Conservation (phyloP, 2,797 vertebrate species). For the Centroberyx gerrardi region DNA sequence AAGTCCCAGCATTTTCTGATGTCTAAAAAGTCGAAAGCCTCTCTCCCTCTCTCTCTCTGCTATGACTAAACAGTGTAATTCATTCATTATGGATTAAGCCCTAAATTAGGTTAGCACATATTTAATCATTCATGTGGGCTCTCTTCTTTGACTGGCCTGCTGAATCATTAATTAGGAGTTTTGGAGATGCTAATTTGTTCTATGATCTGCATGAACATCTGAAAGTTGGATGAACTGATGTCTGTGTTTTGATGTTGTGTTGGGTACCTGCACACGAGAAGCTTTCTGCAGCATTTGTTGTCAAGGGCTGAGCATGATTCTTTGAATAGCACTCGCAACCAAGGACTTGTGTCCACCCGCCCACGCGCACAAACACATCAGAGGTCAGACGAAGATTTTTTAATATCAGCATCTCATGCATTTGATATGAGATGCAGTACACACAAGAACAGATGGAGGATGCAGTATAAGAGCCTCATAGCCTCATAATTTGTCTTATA, state of each 20-base stretch:
- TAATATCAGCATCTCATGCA: slow-evolving; percentile 5
- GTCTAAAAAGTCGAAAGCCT: slow-evolving; percentile 55
- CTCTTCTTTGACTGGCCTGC: slow-evolving; percentile 71
- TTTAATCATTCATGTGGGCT: slow-evolving; percentile 81
- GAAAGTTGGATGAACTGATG: slow-evolving; percentile 51
- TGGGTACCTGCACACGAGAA: slow-evolving; percentile 19
- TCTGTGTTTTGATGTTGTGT: slow-evolving; percentile 20
- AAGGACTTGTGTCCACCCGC: slow-evolving; percentile 17
- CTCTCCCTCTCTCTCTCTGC: slow-evolving; percentile 13
- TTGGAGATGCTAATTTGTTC: slow-evolving; percentile 72
- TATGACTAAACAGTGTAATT: slow-evolving; percentile 69
- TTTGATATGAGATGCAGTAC: slow-evolving; percentile 6
- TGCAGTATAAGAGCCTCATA: neutral
- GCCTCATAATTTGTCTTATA: too few species aligned
- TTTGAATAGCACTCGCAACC: neutral
- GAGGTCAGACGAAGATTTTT: slow-evolving; percentile 14
- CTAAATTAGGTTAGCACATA: slow-evolving; percentile 80
- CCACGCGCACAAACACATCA: slow-evolving; percentile 11
- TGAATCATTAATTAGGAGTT: slow-evolving; percentile 76
- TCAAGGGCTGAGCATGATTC: slow-evolving; percentile 8
- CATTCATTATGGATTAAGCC: slow-evolving; percentile 75
- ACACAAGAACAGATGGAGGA: slow-evolving; percentile 24
- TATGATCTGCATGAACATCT: slow-evolving; percentile 58
- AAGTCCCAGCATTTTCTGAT: slow-evolving; percentile 44
- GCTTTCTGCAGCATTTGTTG: slow-evolving; percentile 13